Conservation (phyloP, 2,113 vertebrate species). For the Carettochelys insculpta region DNA sequence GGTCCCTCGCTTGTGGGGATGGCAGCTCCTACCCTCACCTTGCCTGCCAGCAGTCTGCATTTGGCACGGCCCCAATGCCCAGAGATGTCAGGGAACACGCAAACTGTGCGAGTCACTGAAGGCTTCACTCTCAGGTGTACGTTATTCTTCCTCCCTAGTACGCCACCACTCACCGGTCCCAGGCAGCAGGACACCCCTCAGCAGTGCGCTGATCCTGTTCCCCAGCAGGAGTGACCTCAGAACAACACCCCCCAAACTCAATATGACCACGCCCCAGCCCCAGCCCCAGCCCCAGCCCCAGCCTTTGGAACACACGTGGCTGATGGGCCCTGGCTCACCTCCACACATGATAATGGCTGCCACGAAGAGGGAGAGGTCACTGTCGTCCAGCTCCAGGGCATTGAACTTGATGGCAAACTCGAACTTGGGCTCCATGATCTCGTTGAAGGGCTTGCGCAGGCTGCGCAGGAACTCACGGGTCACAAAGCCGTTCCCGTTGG, state of each 20-base stretch:
- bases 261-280: background rate
- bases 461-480: slow-evolving; percentile 97
- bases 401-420: slow-evolving; percentile 99
- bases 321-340: slow-evolving; percentile 77
- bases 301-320: fast-evolving
- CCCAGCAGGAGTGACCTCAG: background rate
- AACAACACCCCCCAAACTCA: background rate
- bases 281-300: background rate
- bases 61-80: background rate
- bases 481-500: slow-evolving; percentile 95
- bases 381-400: slow-evolving; percentile 95
- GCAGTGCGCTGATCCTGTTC: background rate
- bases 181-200: background rate
- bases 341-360: slow-evolving; percentile 98
- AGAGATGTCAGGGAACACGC: background rate
- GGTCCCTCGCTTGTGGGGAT: fast-evolving
- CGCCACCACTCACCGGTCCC: background rate
- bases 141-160: background rate
- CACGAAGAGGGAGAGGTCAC: slow-evolving; percentile 97
- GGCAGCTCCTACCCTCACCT: background rate
- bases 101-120: background rate
- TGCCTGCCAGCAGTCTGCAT: background rate
- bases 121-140: background rate
- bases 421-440: slow-evolving; percentile 99
- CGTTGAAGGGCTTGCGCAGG: slow-evolving; percentile 93